A percentile compares a stretch with the other conserved stretches of the same genome.
Evolutionary conservation across 2,113 vertebrate species (phyloP).

Genomic region (Hyperopisus bebe): DNA sequence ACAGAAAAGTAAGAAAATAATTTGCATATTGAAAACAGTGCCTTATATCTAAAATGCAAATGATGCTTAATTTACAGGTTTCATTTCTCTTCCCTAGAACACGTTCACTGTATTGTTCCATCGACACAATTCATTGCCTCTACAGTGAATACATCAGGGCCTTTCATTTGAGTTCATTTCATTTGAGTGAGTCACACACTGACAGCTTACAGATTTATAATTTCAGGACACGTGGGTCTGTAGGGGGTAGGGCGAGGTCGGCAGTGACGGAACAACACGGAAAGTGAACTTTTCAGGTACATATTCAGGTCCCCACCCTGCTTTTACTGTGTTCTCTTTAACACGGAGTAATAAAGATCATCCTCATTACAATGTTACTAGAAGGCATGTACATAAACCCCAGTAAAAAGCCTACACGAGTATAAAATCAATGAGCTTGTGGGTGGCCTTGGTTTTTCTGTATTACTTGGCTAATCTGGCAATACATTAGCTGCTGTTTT

Average conservation of each 20-base stretch:
- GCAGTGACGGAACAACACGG: background rate
- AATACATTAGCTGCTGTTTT: background rate
- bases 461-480: background rate
- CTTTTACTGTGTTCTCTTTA: background rate
- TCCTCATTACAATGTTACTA: background rate
- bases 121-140: background rate
- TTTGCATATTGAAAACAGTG: constrained; percentile 36
- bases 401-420: background rate
- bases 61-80: background rate
- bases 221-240: background rate
- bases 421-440: background rate
- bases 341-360: background rate
- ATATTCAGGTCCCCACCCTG: background rate
- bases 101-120: background rate
- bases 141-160: background rate
- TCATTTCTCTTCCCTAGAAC: background rate
- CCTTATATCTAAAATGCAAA: constrained; percentile 21
- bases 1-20: constrained; percentile 41
- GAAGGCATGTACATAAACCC: background rate
- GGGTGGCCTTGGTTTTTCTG: background rate
- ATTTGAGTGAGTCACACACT: background rate
- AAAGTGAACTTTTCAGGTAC: background rate
- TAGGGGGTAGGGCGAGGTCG: background rate
- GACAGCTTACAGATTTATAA: background rate
- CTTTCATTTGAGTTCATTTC: background rate